phyloP scores from a whole-genome alignment of 1,140 invertebrate genomes.

The Brachionus paranguensis region DNA sequence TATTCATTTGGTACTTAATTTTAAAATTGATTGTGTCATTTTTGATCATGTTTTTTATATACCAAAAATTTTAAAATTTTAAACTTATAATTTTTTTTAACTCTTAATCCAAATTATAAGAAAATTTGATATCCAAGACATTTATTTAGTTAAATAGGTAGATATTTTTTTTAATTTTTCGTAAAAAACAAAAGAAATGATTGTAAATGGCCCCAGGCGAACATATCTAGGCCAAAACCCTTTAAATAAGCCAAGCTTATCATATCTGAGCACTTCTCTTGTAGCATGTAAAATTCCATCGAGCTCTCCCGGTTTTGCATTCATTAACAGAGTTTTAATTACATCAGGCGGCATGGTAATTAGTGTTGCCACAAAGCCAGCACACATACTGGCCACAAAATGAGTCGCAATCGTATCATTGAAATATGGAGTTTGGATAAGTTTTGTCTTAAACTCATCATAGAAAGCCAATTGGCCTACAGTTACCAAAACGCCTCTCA shows the following conservation, averaged over 20 bases:
- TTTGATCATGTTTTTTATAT: too few relatives aligned
- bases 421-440: conserved; percentile 61
- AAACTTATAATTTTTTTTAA: too few relatives aligned
- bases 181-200: conserved; percentile 91
- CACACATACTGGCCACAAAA: conserved; percentile 77
- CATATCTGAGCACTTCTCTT: conserved; percentile 74
- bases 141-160: neutral
- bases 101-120: neutral
- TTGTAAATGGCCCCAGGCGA: conserved; percentile 94
- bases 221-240: conserved; percentile 96
- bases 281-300: conserved; percentile 5
- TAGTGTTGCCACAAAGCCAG: conserved; percentile 64
- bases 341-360: conserved; percentile 64
- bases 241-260: conserved; percentile 78
- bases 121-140: neutral
- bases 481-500: conserved; percentile 85
- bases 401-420: conserved; percentile 78
- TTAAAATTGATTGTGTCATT: too few relatives aligned
- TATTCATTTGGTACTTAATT: too few relatives aligned
- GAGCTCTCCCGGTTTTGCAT: conserved; percentile 80
- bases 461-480: conserved; percentile 87
- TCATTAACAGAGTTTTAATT: conserved; percentile 93
- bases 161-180: conserved; percentile 68
- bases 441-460: conserved; percentile 78
- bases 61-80: too few relatives aligned